Evolutionary conservation across 2,888 invertebrate genomes (phyloP), one percentile per base, ranked within the genome.

Genomic region (Ophion slaviceki): DNA sequence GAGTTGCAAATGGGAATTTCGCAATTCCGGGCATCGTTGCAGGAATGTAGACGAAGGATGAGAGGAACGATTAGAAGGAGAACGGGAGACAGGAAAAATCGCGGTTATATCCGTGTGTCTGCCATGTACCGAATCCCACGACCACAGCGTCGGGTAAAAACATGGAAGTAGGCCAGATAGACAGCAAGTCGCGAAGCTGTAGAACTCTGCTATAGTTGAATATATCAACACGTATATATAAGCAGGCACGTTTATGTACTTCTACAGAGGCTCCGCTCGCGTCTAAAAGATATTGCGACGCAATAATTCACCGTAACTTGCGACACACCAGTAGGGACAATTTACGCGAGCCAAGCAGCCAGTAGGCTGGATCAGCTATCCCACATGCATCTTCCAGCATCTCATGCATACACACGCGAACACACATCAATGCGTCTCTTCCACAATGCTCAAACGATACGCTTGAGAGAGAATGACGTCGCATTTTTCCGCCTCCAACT

Each of bases 101-200:
- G 66, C 82, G 80, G 32, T 77, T 59, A 84, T 82, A 84, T 84
- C 82, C 80, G 85, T 82, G 79, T 75, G 84, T 82, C 81, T 85
- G 80, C 75, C 82, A 84, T 83, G 82, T 88, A 85, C 88, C 90
- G 90, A 89, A 90, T 89, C 90, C 87, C 71, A 86, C 80, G 80
- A 77, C 85, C 86, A 64, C 75, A 66, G 62, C 79, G 78, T 78
- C 75, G 84, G 82, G 90, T 90, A 91, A 92, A 91, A 91, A 90
- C 91, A 91, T 92, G 92, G 89, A 92, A 92, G 91, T 92, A 92
- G 92, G 92, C 90, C 92, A 92, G 91, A 91, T 92, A 92, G 91
- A 89, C 90, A 88, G 88, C 88, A 87, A 89, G 84, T 75, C 77
- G 82, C 77, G 80, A 70, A 72, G 84, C 66, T 79, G 84, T 80